Evolutionary conservation across 2,888 invertebrate genomes (phyloP).

Genomic region (Eupithecia pulchellata): DNA sequence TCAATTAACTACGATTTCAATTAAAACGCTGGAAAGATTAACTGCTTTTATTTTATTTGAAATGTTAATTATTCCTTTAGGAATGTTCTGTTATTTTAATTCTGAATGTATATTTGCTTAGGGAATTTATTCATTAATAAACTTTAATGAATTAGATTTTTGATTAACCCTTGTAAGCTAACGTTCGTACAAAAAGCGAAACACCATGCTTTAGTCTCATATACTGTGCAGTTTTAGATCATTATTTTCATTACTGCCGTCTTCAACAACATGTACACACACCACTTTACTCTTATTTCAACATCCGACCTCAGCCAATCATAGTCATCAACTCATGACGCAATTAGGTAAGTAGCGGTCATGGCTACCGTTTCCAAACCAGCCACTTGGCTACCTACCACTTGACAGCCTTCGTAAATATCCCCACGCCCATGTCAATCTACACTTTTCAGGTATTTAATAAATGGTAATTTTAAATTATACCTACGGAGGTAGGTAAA

Average conservation of each 20-base stretch:
- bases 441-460: conserved; percentile 49
- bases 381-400: conserved; percentile 27
- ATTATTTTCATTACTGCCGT: neutral
- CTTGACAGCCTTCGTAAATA: conserved; percentile 65
- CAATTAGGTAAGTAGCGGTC: conserved; percentile 72
- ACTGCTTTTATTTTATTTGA: conserved; percentile 56
- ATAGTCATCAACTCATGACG: conserved; percentile 65
- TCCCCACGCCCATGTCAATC: conserved; percentile 64
- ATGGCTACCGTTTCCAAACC: conserved; percentile 48
- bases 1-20: conserved; percentile 82
- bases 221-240: neutral
- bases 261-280: neutral
- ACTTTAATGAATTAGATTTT: neutral
- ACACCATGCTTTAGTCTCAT: no score
- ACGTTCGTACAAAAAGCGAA: neutral
- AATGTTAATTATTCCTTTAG: conserved; percentile 36
- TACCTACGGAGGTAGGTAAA: conserved; percentile 36
- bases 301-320: conserved; percentile 53
- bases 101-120: neutral
- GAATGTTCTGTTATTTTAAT: conserved; percentile 16
- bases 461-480: conserved; percentile 55
- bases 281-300: neutral
- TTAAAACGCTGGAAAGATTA: conserved; percentile 79
- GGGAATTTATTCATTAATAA: neutral
- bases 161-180: neutral